Evolutionary conservation across 2,888 invertebrate genomes (phyloP).

Genomic region (Cyaniris semiargus): DNA sequence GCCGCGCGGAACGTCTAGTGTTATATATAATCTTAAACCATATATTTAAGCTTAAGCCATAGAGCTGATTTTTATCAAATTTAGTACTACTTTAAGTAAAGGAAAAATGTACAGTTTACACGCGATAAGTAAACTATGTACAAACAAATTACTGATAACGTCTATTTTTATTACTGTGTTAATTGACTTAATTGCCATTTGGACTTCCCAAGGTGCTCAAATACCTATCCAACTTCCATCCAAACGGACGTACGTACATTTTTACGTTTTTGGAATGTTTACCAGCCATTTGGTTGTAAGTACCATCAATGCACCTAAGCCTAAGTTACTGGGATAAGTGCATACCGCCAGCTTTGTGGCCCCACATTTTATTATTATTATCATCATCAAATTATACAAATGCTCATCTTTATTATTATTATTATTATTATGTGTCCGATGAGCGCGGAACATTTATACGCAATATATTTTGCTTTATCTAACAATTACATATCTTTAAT

Average conservation of each 20-base stretch:
- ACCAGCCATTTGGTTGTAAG: neutral
- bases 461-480: constrained; percentile 22
- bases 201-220: no score
- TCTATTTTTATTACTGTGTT: no score
- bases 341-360: neutral
- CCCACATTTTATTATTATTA: constrained; percentile 2
- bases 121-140: no score
- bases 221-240: no score
- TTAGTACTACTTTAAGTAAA: no score
- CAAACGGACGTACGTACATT: neutral
- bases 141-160: no score
- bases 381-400: constrained; percentile 15
- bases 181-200: no score
- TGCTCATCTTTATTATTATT: constrained; percentile 10
- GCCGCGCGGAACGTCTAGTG: no score
- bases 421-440: neutral
- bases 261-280: neutral
- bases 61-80: no score
- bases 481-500: constrained; percentile 19
- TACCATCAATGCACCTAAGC: neutral
- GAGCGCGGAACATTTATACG: neutral
- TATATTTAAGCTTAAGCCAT: no score
- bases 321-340: neutral
- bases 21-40: no score
- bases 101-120: no score